Percentiles rank a stretch among this genome's conserved stretches.
These are phyloP conservation scores for Watsonalla binaria DNA, from an alignment of 2,888 invertebrate species.

Conservation along the genomic window DNA sequence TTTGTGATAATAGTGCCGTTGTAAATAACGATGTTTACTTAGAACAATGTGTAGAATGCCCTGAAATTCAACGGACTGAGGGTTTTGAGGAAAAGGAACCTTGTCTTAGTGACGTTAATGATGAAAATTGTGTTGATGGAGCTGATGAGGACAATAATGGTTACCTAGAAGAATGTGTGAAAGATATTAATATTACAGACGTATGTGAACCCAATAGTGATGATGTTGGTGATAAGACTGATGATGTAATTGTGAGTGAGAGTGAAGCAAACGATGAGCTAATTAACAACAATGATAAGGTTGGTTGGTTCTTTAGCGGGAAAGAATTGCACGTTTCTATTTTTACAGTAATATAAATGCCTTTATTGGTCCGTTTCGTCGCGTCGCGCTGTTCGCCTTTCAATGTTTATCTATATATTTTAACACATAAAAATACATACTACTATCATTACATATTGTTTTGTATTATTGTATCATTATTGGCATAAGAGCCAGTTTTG, in stretches of 20 bases:
- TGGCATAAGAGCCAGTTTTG: no score
- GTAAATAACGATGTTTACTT: neutral
- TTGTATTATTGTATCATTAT: no score
- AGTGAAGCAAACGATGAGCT: conserved; percentile 16
- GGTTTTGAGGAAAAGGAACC: conserved; percentile 45
- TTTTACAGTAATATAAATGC: neutral
- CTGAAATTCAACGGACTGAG: conserved; percentile 31
- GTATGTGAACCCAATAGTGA: conserved; percentile 13
- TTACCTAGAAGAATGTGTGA: conserved; percentile 21
- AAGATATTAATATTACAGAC: conserved; percentile 5
- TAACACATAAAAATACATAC: no score
- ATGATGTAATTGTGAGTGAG: conserved; percentile 6
- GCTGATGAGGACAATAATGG: conserved; percentile 8
- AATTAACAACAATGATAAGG: conserved; percentile 5
- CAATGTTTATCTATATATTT: no score
- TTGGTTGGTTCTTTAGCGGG: neutral
- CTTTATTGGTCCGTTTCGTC: no score
- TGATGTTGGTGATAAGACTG: conserved; percentile 17
- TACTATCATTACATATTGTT: no score
- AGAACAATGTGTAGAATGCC: neutral
- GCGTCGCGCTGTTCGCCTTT: no score
- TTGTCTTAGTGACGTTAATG: conserved; percentile 24
- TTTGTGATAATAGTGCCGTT: neutral
- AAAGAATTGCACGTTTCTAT: neutral
- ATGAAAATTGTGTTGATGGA: conserved; percentile 9